Percentiles rank a stretch among this genome's conserved stretches.
These are phyloP conservation scores for Myotis vivesi DNA, from an alignment of 2,797 vertebrate genomes.

Conservation along the genomic window DNA sequence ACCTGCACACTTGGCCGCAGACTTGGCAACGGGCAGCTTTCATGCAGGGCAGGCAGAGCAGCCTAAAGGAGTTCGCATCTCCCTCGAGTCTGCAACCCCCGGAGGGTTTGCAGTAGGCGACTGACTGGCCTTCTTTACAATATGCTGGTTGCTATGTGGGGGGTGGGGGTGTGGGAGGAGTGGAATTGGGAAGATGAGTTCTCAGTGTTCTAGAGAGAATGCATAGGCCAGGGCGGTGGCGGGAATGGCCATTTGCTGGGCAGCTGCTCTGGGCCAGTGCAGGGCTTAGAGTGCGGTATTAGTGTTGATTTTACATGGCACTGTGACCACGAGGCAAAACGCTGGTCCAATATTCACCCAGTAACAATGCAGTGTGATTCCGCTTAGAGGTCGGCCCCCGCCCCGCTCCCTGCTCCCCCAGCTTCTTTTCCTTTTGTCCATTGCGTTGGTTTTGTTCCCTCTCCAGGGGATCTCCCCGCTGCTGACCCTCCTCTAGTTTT, in stretches of 20 bases:
- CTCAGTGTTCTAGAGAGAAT: not conserved
- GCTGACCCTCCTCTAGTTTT: not conserved
- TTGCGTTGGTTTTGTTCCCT: not conserved
- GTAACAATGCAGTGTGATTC: not conserved
- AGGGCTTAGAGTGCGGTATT: not conserved
- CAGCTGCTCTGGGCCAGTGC: not conserved
- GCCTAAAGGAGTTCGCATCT: not conserved
- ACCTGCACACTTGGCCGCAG: accelerated
- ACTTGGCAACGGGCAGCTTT: not conserved
- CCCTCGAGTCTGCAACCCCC: not conserved
- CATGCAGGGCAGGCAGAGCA: not conserved
- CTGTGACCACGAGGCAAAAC: not conserved
- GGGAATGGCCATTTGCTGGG: not conserved
- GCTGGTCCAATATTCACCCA: too few species aligned
- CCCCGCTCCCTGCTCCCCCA: accelerated
- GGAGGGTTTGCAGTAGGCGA: not conserved
- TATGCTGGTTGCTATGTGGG: not conserved
- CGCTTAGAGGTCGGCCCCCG: not conserved
- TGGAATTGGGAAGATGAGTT: too few species aligned
- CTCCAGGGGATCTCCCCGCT: not conserved
- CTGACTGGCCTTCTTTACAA: not conserved
- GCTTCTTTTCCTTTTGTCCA: not conserved
- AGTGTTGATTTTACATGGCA: not conserved
- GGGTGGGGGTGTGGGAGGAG: too few species aligned
- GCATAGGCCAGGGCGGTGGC: not conserved